Base-by-base conservation (phyloP, 2,888 invertebrate genomes). In the Lasioglossum oenotherae region DNA sequence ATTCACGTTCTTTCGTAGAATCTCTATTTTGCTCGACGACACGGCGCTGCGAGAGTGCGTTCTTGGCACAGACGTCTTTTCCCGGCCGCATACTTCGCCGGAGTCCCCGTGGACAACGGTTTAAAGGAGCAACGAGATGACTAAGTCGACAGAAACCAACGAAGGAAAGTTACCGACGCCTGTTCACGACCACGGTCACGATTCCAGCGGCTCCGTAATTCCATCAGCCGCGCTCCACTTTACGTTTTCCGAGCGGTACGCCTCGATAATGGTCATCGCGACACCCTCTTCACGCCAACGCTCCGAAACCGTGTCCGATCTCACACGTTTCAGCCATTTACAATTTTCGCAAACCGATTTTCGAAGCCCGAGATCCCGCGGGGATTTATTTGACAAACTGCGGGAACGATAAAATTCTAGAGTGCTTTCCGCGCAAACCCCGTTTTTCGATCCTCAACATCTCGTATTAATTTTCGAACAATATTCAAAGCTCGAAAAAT, bases 21-120 rank as follows among this genome's bases (percentile, higher is more conserved):
- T 81, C 86, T 86, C 87, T 90, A 90, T 90, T 90, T 90, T 89
- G 86, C 81, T 87, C 87, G 16, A 83, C 87, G 87, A 82, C 84
- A 81, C 67, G 69, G 57, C 46, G 79, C 86, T 53, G 23, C n/a
- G 23, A 53, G 53, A 53, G 53, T 87, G 90, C 90, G 90, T 90
- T 90, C 90, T 90, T 90, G 90, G 90, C 90, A 90, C 85, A 79
- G 82, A 71, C 73, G 31, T 14, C 84, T 35, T 44, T 53, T 64
- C 64, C 27, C 14, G 27, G 69, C 80, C 84, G 88, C 90, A 87
- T 87, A 86, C 89, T 87, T 84, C 74, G 49, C 27, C 81, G 84
- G 64, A 71, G 87, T 81, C 81, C 76, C 76, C 80, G 49, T 72
- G 76, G 83, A 79, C 84, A 27, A 31, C 14, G 57, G 85, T 44